A percentile compares a stretch with the other conserved stretches of the same genome.
phyloP scores from a whole-genome alignment of 30 jellyfish, hydroid and myxozoan species.

The Aurelia aurita region DNA sequence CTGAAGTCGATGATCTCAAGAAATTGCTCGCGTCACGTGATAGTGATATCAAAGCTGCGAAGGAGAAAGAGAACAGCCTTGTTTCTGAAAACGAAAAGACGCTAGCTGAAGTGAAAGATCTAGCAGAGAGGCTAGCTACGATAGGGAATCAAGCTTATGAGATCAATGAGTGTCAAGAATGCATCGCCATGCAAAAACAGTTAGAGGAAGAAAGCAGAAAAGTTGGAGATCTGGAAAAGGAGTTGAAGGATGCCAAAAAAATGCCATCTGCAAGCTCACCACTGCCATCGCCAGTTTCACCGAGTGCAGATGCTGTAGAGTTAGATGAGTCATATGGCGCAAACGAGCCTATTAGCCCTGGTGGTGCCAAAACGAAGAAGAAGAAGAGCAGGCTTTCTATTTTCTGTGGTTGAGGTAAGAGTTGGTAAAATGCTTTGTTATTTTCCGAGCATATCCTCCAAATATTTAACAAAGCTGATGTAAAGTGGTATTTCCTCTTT shows the following conservation, averaged over 20 bases:
- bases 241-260: not conserved
- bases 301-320: conserved; percentile 10
- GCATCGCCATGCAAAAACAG: not conserved
- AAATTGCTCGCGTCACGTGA: conserved; percentile 4
- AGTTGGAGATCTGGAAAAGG: not conserved
- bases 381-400: conserved; percentile 40
- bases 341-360: conserved; percentile 19
- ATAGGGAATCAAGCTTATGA: not conserved
- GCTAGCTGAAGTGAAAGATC: not conserved
- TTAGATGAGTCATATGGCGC: conserved; percentile 50
- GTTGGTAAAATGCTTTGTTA: not conserved
- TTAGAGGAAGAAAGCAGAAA: conserved; percentile 20
- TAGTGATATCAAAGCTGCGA: conserved; percentile 27
- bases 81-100: conserved; percentile 18
- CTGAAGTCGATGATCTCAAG: conserved; percentile 5
- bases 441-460: no score
- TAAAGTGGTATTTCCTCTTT: no score
- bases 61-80: conserved; percentile 40
- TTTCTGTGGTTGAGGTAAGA: conserved; percentile 48
- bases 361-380: conserved; percentile 14
- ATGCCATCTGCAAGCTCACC: not conserved
- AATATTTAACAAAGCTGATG: no score
- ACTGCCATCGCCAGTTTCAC: not conserved
- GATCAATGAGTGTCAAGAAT: conserved; percentile 9
- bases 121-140: conserved; percentile 31